A percentile compares a stretch with the other conserved stretches of the same genome.
Conservation (phyloP, 1,140 invertebrate species). For the Zeugodacus cucurbitae region DNA sequence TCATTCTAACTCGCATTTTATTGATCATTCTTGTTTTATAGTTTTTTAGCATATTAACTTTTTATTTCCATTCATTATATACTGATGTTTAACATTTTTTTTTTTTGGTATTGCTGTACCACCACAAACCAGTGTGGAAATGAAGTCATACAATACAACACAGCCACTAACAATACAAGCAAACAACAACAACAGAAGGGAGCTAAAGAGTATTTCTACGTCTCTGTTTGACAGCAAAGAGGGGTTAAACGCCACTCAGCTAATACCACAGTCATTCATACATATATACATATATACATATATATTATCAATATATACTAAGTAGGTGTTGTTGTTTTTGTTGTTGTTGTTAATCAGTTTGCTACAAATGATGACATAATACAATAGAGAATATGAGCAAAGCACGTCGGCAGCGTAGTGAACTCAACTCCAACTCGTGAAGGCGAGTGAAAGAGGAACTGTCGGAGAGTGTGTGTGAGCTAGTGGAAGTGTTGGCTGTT, state of each 20-base stretch:
- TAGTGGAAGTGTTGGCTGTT: neutral
- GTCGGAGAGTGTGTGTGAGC: neutral
- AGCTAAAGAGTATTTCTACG: neutral
- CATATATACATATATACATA: neutral
- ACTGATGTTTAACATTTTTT: neutral
- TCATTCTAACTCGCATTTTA: neutral
- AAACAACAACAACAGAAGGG: neutral
- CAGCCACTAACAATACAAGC: neutral
- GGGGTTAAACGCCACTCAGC: neutral
- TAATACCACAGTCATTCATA: neutral
- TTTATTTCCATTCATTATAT: neutral
- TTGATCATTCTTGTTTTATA: neutral
- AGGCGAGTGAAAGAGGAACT: neutral
- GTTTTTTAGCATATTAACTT: neutral
- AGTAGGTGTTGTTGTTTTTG: neutral
- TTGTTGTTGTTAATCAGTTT: neutral
- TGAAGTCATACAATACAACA: constrained; percentile 9
- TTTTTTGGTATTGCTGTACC: neutral
- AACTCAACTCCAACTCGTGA: neutral
- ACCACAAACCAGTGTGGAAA: neutral
- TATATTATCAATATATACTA: neutral
- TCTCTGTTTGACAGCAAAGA: neutral
- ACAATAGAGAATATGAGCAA: neutral
- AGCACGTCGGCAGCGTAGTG: neutral
- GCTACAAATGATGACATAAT: constrained; percentile 29